Conservation (phyloP, 2,888 invertebrate genomes). For the Troides helena region DNA sequence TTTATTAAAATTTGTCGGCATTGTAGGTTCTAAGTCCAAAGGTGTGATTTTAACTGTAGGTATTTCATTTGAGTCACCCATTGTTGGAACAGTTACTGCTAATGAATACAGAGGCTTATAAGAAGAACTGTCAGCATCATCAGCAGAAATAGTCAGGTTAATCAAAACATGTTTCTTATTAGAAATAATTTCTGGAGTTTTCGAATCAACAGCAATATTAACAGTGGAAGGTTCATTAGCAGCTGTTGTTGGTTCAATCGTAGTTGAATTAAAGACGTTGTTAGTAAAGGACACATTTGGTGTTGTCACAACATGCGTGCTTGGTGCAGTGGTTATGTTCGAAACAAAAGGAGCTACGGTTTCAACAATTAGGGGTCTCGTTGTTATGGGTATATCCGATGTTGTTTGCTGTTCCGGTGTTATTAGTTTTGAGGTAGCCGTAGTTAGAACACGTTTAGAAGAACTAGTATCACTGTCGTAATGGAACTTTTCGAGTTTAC, state of each 20-base stretch:
- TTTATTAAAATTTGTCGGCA: conserved; percentile 66
- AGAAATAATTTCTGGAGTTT: conserved; percentile 53
- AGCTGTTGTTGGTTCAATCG: conserved; percentile 37
- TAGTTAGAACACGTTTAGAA: conserved; percentile 32
- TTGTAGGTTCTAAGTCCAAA: conserved; percentile 64
- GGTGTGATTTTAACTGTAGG: conserved; percentile 80
- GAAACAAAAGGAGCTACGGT: conserved; percentile 43
- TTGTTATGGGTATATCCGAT: conserved; percentile 42
- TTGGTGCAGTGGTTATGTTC: conserved; percentile 46
- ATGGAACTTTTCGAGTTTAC: conserved; percentile 54
- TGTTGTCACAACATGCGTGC: conserved; percentile 54
- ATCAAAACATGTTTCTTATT: conserved; percentile 85
- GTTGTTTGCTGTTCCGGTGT: conserved; percentile 33
- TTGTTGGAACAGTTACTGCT: conserved; percentile 89
- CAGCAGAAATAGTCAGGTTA: conserved; percentile 90
- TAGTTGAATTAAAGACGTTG: conserved; percentile 42
- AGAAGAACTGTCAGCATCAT: conserved; percentile 67
- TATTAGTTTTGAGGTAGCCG: conserved; percentile 35
- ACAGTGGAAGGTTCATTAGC: conserved; percentile 44
- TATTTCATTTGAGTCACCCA: conserved; percentile 72
- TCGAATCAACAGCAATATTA: conserved; percentile 54
- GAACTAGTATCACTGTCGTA: conserved; percentile 52
- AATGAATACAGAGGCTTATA: conserved; percentile 87
- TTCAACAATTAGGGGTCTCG: conserved; percentile 37
- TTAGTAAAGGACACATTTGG: conserved; percentile 54